These are phyloP conservation scores for Minunthozetes semirufus DNA, from an alignment of 2,888 invertebrate genomes.

Conservation along the genomic window DNA sequence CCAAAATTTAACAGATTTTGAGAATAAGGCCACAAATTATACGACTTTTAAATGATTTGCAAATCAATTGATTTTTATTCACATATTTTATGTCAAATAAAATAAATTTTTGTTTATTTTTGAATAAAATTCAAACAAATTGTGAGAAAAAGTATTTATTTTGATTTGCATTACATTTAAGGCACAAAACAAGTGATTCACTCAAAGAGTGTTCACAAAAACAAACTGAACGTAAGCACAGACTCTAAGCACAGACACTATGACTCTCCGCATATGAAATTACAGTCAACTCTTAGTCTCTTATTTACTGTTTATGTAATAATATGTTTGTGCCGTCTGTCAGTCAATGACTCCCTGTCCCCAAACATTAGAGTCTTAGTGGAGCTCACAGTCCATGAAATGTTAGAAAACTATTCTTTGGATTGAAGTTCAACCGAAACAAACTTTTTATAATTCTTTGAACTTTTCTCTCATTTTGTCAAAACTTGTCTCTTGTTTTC, in stretches of 20 bases:
- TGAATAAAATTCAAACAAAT: neutral
- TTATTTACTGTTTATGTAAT: neutral
- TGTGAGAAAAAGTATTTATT: neutral
- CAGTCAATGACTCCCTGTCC: neutral
- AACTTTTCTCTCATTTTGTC: neutral
- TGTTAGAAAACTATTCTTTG: neutral
- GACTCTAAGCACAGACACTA: neutral
- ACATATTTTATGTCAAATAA: neutral
- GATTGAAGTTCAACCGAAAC: neutral
- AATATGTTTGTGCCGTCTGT: neutral
- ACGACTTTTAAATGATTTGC: neutral
- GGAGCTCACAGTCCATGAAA: neutral
- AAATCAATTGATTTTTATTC: neutral
- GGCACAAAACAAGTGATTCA: neutral
- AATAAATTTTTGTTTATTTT: neutral
- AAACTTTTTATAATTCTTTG: neutral
- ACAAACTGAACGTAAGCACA: neutral
- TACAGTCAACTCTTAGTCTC: neutral
- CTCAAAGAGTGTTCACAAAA: neutral
- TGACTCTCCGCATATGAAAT: slow-evolving; percentile 1
- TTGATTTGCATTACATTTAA: neutral
- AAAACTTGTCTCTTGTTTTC: neutral
- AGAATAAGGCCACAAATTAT: neutral
- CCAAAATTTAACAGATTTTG: neutral
- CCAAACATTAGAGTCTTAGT: too few species aligned